Percentiles rank a stretch among this genome's conserved stretches.
Conservation (phyloP, 2,888 invertebrate genomes). For the Phortica okadai region DNA sequence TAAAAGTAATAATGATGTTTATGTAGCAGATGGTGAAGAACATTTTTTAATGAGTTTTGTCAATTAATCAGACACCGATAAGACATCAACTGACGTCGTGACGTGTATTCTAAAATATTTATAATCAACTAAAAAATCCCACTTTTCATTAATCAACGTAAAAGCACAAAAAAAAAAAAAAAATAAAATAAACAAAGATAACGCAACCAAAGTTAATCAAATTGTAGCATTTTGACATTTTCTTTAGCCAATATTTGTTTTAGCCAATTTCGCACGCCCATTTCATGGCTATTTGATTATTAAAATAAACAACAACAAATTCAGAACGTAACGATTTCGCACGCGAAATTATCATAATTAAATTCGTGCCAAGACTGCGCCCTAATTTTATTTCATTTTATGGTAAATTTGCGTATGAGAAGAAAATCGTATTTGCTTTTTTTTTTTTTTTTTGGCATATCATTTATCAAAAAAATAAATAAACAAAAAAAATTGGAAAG, state of each 20-base stretch:
- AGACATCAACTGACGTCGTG: neutral
- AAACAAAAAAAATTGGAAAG: conserved; percentile 6
- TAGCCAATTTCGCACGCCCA: neutral
- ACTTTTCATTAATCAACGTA: too few species aligned
- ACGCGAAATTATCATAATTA: conserved; percentile 1
- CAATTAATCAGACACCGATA: neutral
- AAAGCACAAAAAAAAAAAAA: too few species aligned
- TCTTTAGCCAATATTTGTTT: neutral
- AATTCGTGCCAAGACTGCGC: neutral
- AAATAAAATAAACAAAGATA: neutral
- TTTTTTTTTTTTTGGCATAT: neutral
- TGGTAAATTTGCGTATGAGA: neutral
- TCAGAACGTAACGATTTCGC: neutral
- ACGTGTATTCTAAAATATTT: too few species aligned
- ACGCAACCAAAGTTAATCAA: neutral
- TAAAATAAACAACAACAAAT: neutral
- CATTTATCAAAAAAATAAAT: neutral
- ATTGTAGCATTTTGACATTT: neutral
- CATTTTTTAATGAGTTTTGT: too few species aligned
- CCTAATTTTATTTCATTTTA: neutral
- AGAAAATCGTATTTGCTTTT: neutral
- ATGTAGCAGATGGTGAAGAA: neutral
- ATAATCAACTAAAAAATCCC: too few species aligned
- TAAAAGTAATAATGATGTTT: neutral
- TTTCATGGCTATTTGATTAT: neutral